Percentiles rank a stretch among this genome's conserved stretches.
These are phyloP conservation scores for Ceratitis capitata DNA, from an alignment of 1,140 invertebrate species.

Conservation along the genomic window DNA sequence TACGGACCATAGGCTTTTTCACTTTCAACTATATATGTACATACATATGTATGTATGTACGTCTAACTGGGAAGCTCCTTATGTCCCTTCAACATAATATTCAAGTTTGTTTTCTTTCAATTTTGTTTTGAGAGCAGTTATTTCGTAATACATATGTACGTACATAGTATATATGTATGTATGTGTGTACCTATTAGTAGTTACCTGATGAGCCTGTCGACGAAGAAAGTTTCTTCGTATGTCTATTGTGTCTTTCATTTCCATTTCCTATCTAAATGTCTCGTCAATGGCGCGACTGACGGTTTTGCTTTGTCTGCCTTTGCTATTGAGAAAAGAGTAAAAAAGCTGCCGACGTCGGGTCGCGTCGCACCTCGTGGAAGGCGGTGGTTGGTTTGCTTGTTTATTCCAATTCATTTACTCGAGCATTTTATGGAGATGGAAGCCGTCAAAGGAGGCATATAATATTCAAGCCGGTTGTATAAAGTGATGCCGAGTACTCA, in stretches of 20 bases:
- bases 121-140: too few relatives aligned
- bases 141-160: too few relatives aligned
- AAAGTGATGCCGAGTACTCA: background rate
- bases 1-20: too few relatives aligned
- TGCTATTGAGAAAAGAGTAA: background rate
- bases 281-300: conserved; percentile 42
- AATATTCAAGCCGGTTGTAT: background rate
- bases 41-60: too few relatives aligned
- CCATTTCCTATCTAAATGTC: conserved; percentile 40
- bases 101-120: too few relatives aligned
- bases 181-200: too few relatives aligned
- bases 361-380: background rate
- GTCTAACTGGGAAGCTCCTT: too few relatives aligned
- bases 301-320: conserved; percentile 43
- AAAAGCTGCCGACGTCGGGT: conserved; percentile 6
- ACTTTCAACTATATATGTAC: too few relatives aligned
- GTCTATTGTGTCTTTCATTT: conserved; percentile 25
- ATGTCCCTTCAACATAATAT: too few relatives aligned
- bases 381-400: background rate
- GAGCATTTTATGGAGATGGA: background rate
- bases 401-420: too few relatives aligned
- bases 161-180: too few relatives aligned
- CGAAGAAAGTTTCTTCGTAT: background rate
- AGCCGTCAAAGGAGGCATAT: background rate
- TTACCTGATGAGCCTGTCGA: background rate